These are phyloP conservation scores for Pseudopodoces humilis DNA, from an alignment of 2,113 vertebrate species.

Conservation along the genomic window DNA sequence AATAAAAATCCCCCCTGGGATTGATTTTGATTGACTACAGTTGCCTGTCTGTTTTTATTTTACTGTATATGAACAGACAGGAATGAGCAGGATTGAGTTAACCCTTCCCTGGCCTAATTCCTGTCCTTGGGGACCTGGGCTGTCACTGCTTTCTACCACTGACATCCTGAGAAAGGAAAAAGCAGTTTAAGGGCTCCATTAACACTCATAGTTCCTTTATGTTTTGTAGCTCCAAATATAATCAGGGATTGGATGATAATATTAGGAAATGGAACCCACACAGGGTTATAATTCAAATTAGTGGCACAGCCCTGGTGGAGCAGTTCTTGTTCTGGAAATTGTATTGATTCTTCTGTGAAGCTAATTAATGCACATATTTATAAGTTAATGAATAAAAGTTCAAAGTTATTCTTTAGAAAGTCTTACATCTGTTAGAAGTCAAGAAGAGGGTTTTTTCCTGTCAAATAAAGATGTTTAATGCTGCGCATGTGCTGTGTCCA, in stretches of 20 bases:
- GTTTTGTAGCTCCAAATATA: not conserved
- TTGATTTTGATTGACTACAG: conserved; percentile 43
- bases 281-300: not conserved
- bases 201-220: not conserved
- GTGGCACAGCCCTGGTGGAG: not conserved
- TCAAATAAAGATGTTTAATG: not conserved
- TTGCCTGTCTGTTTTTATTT: conserved; percentile 48
- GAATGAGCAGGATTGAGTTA: not conserved
- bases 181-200: not conserved
- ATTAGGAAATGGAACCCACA: not conserved
- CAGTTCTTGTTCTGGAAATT: not conserved
- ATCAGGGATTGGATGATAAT: not conserved
- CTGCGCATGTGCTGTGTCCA: not conserved
- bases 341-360: not conserved
- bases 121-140: not conserved
- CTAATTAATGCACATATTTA: not conserved
- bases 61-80: not conserved
- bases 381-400: not conserved
- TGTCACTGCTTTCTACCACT: not conserved
- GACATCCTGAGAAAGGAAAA: not conserved
- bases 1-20: conserved; percentile 42
- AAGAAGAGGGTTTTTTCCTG: not conserved
- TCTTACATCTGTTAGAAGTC: not conserved
- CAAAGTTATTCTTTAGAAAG: not conserved
- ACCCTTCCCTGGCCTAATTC: not conserved